These are phyloP conservation scores for Hedya salicella DNA, from an alignment of 2,888 invertebrate genomes.

Conservation along the genomic window DNA sequence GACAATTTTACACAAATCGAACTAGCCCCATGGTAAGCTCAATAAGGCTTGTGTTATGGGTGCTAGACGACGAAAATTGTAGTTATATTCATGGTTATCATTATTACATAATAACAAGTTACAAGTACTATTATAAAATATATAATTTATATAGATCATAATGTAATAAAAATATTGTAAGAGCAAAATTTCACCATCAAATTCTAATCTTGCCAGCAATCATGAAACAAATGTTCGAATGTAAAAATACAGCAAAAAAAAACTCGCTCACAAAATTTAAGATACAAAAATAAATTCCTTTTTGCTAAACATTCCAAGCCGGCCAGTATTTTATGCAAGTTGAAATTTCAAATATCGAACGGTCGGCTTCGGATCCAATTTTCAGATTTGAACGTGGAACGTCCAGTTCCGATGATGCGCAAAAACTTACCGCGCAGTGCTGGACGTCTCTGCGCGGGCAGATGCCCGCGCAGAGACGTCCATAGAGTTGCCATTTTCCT, in stretches of 20 bases:
- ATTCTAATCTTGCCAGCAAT: not conserved
- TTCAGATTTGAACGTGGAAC: conserved; percentile 85
- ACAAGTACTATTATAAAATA: too few species aligned
- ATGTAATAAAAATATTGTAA: too few species aligned
- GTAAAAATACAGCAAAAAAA: not conserved
- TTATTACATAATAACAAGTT: too few species aligned
- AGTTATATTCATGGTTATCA: too few species aligned
- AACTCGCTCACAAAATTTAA: conserved; percentile 9
- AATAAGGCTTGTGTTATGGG: too few species aligned
- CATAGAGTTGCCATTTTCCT: conserved; percentile 54
- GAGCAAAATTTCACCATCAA: not conserved
- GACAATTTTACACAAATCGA: too few species aligned
- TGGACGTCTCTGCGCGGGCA: too few species aligned
- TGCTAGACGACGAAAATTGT: too few species aligned
- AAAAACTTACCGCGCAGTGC: conserved; percentile 82
- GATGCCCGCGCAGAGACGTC: conserved; percentile 63
- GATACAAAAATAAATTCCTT: conserved; percentile 45
- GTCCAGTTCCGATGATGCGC: conserved; percentile 82
- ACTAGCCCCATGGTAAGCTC: too few species aligned
- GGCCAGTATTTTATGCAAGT: conserved; percentile 71
- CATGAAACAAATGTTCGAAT: not conserved
- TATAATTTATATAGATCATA: too few species aligned
- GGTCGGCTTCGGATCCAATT: conserved; percentile 73
- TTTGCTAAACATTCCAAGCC: conserved; percentile 51
- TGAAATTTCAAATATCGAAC: conserved; percentile 79